These are phyloP conservation scores for Labrus mixtus DNA, from an alignment of 2,113 vertebrate genomes.

Conservation along the genomic window DNA sequence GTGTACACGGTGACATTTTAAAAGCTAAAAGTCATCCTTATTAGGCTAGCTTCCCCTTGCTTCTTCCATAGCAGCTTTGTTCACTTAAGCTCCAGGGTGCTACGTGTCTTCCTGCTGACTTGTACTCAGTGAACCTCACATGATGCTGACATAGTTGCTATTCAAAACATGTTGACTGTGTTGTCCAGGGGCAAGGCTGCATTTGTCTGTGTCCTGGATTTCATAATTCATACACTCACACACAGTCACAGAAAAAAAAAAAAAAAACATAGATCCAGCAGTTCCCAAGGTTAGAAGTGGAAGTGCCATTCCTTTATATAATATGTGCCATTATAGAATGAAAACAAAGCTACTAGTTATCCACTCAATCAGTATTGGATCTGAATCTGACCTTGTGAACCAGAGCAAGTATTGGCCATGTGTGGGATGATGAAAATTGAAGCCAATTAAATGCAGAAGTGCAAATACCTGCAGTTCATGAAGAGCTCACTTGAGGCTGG, in stretches of 20 bases:
- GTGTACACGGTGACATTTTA: slow-evolving; percentile 50
- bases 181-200: slow-evolving; percentile 16
- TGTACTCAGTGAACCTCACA: slow-evolving; percentile 38
- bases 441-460: too few relatives aligned
- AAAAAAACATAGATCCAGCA: neutral
- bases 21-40: slow-evolving; percentile 55
- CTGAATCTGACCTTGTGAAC: too few relatives aligned
- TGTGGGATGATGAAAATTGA: too few relatives aligned
- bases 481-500: too few relatives aligned
- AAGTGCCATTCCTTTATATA: too few relatives aligned
- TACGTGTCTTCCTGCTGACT: slow-evolving; percentile 43
- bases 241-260: slow-evolving; percentile 10
- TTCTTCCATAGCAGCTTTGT: slow-evolving; percentile 30
- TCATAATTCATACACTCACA: slow-evolving; percentile 17
- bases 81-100: slow-evolving; percentile 40
- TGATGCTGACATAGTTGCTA: slow-evolving; percentile 24
- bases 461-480: too few relatives aligned
- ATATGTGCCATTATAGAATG: too few relatives aligned
- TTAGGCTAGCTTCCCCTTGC: slow-evolving; percentile 24
- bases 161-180: slow-evolving; percentile 31
- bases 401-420: too few relatives aligned
- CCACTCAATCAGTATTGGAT: too few relatives aligned
- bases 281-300: slow-evolving; percentile 10
- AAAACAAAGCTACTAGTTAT: too few relatives aligned
- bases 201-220: slow-evolving; percentile 5